phyloP scores from a whole-genome alignment of 2,113 vertebrate genomes.

The Ceyx margarethae region DNA sequence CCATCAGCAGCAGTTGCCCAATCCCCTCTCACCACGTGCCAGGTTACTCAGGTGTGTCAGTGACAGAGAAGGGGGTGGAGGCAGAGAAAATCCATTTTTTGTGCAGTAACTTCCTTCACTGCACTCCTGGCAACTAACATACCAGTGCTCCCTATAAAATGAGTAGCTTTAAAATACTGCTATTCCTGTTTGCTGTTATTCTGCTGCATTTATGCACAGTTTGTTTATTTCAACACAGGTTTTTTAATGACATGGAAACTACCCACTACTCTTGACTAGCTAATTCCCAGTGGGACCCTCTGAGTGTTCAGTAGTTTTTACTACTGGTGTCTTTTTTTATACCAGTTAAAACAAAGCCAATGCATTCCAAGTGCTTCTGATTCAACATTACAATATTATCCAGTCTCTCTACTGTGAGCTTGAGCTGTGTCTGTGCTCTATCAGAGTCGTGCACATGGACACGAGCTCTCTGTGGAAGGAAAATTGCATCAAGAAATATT shows the following conservation, averaged over 20 bases:
- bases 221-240: background rate
- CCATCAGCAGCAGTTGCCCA: background rate
- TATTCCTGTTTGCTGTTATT: background rate
- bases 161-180: background rate
- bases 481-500: background rate
- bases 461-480: background rate
- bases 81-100: background rate
- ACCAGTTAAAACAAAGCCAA: background rate
- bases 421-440: background rate
- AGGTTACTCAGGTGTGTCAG: background rate
- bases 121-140: background rate
- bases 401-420: background rate
- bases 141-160: background rate
- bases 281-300: background rate
- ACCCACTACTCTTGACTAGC: background rate
- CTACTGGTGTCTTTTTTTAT: background rate
- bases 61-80: background rate
- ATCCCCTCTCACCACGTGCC: background rate
- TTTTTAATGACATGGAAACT: background rate
- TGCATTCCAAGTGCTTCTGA: background rate
- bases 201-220: background rate
- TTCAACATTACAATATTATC: background rate
- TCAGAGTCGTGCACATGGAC: accelerated
- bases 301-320: background rate
- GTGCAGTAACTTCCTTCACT: background rate